These are phyloP conservation scores for Distichodus sexfasciatus DNA, from an alignment of 2,797 vertebrate species.

Conservation along the genomic window DNA sequence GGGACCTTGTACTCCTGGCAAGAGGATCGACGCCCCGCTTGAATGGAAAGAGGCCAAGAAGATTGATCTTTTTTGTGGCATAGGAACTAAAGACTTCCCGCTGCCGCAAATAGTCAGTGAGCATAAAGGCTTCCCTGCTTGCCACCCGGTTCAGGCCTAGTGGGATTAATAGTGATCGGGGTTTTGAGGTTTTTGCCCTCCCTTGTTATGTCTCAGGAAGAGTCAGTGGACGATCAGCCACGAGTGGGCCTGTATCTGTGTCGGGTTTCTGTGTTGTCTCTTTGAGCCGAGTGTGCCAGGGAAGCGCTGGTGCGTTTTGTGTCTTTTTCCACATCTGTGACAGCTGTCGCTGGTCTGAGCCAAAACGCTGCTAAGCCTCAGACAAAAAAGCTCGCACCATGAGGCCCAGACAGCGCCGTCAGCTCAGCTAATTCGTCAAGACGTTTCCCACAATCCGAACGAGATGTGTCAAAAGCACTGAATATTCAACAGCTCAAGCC, in stretches of 20 bases:
- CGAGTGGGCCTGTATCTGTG: constrained; percentile 26
- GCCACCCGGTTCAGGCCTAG: constrained; percentile 70
- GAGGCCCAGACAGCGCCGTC: constrained; percentile 1
- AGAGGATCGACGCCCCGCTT: constrained; percentile 8
- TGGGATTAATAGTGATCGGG: constrained; percentile 60
- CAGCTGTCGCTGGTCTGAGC: constrained; percentile 30
- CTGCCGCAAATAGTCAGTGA: constrained; percentile 73
- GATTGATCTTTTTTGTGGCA: too few species aligned
- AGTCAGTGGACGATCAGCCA: constrained; percentile 37
- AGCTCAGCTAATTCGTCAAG: constrained; percentile 22
- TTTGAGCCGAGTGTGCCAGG: too few species aligned
- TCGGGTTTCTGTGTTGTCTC: not conserved
- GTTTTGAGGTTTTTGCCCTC: constrained; percentile 21
- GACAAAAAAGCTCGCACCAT: not conserved
- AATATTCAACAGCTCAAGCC: constrained; percentile 10
- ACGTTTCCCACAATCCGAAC: constrained; percentile 29
- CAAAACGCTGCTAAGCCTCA: not conserved
- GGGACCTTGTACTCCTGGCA: constrained; percentile 2
- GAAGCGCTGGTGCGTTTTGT: constrained; percentile 4
- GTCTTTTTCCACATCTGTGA: constrained; percentile 33
- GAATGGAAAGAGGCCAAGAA: too few species aligned
- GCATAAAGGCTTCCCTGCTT: constrained; percentile 76
- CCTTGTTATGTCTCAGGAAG: constrained; percentile 28
- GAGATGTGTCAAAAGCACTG: constrained; percentile 21
- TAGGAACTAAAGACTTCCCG: constrained; percentile 57